Percentiles rank a stretch among this genome's conserved stretches.
These are phyloP conservation scores for Leptatherina wallacei DNA, from an alignment of 2,797 vertebrate genomes.

Conservation along the genomic window DNA sequence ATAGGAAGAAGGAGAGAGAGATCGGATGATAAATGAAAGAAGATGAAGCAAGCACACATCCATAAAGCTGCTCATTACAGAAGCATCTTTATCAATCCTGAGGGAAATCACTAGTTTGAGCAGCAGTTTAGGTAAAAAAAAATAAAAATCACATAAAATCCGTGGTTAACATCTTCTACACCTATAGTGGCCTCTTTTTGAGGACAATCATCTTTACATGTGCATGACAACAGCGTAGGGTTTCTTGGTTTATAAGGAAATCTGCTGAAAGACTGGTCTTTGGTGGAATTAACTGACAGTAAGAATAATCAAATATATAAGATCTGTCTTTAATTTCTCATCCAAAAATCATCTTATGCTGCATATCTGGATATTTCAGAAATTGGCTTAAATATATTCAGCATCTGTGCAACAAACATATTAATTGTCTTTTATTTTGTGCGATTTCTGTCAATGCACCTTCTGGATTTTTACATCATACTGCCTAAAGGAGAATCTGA, in stretches of 20 bases:
- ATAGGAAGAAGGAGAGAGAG: slow-evolving; percentile 45
- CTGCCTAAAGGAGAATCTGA: slow-evolving; percentile 43
- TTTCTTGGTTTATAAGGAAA: background rate
- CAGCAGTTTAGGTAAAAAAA: background rate
- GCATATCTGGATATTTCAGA: background rate
- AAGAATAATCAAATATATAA: background rate
- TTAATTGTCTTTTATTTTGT: background rate
- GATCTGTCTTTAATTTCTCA: background rate
- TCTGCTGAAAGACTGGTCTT: background rate
- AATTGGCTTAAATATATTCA: background rate
- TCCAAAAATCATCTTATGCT: background rate
- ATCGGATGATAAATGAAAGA: slow-evolving; percentile 44
- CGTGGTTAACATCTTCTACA: background rate
- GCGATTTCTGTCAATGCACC: background rate
- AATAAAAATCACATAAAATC: background rate
- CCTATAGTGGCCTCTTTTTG: background rate
- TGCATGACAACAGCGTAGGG: background rate
- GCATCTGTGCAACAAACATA: background rate
- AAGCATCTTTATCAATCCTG: slow-evolving; percentile 15
- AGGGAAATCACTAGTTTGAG: slow-evolving; percentile 8
- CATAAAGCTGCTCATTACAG: background rate
- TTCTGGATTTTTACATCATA: slow-evolving; percentile 25
- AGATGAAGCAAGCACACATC: slow-evolving; percentile 14
- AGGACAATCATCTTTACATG: background rate
- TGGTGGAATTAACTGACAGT: background rate